Base-by-base conservation (phyloP, 2,797 vertebrate genomes). In the Pelobates cultripes region DNA sequence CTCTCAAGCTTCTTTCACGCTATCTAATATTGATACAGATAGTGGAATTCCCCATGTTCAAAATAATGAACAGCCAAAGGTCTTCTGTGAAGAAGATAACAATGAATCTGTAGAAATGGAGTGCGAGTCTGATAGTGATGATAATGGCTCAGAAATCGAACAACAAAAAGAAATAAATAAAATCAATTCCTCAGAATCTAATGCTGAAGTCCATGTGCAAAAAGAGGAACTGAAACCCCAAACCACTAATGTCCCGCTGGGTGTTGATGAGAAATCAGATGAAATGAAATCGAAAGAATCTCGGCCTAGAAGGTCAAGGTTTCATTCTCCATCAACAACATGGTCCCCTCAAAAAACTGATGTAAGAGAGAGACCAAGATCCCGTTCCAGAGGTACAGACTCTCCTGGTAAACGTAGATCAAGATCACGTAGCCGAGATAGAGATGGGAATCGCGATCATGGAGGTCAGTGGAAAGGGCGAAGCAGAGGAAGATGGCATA, bases 301-400 rank as follows among this genome's bases (percentile, higher is more conserved):
- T 72, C 92, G 94, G 77, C 94, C 93, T 71, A 93, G 97, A 66
- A 95, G 91, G 78, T 99, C 98, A 78, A 95, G 98, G 73, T 99
- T 99, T 90, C 98, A 99, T 86, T 98, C 98, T 2, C 92, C 97
- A 3, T 94, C 96, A 0, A 96, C 95, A 66, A 97, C 95, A 63
- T 99, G 97, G 97, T 97, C 96, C n/a, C 96, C 96, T 40, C 94
- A 93, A 81, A 91, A 86, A 88, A 95, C 95, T 0, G 85, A 85
- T 0, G 86, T 82, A 70, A 91, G 85, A 45, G 96, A 93, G 79
- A 89, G 85, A 44, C 90, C 81, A 75, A 89, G 90, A 70, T 93
- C 93, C 0, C 86, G 85, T 5, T 91, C 89, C 78, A 86, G 85
- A 89, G 68, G 86, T 55, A 94, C 88, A 84, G 94, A 93, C 81